Base-by-base conservation (phyloP, 1,140 invertebrate species). In the Tetragnatha versicolor region DNA sequence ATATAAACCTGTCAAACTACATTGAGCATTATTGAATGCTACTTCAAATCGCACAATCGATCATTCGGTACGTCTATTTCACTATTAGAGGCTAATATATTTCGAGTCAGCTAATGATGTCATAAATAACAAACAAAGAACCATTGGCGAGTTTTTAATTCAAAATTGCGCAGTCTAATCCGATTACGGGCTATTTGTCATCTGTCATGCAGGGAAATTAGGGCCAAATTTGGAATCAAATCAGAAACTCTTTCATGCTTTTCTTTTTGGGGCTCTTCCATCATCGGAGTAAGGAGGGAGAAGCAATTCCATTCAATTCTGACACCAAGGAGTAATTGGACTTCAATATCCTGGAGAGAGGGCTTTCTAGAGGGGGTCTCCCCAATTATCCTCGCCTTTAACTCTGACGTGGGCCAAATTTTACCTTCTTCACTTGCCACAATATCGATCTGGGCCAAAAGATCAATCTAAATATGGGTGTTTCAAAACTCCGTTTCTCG, bases 81-180 rank as follows among this genome's bases (percentile, higher is more conserved):
- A 73, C 69, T 58, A 60, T 73, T 73, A 73, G 53, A 49, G 60
- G 51, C 35, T 73, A 73, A 73, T 73, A 51, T 60, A 22, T 73
- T 60, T 73, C 53, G 60, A 37, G 27, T 42, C 69, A 60, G 69
- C 55, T 73, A 73, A 73, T 73, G 69, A 73, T 73, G 53, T 73
- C 51, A 73, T 60, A 73, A 73, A 73, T 73, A 73, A 73, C 69
- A 73, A 73, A 73, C 53, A 73, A 73, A 73, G 69, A 73, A 73
- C 53, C 12, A 31, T 69, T 69, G 27, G 29, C 31, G 29, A 69
- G 42, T 73, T 60, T 60, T 73, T 60, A 73, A 55, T 55, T n/a
- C 68, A 49, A 70, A 70, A 70, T 70, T 53, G 68, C 49, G 31
- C 53, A 47, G 53, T 31, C 39, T 73, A 73, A 73, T 73, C 69